Percentiles rank a stretch among this genome's conserved stretches.
Conservation (phyloP, 2,797 vertebrate genomes). For the Schizopygopsis pylzovi region DNA sequence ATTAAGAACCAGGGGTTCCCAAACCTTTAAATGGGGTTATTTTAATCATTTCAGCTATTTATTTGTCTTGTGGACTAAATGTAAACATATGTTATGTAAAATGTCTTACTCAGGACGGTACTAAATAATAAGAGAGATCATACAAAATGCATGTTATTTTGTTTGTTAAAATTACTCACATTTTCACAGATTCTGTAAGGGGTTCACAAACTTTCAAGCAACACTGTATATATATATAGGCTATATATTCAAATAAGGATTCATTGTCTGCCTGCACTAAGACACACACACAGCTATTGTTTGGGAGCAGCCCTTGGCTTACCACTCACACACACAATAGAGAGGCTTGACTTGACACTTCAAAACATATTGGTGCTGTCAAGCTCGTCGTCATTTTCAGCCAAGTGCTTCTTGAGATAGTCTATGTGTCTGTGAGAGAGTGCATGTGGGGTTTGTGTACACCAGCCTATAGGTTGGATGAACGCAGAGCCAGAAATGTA, state of each 20-base stretch:
- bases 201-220: no score
- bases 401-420: constrained; percentile 65
- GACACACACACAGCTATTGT: constrained; percentile 40
- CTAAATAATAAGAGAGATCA: no score
- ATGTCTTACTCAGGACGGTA: no score
- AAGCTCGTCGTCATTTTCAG: constrained; percentile 86
- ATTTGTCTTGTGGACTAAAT: no score
- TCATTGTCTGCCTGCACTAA: constrained; percentile 4
- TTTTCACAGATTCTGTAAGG: no score
- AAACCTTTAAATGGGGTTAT: no score
- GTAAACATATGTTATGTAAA: no score
- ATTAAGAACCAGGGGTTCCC: no score
- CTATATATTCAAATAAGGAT: not conserved
- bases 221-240: not conserved
- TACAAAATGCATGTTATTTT: no score
- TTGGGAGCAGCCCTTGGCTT: constrained; percentile 73
- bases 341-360: constrained; percentile 90
- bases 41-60: no score
- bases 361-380: constrained; percentile 96
- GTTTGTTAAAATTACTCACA: no score
- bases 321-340: constrained; percentile 88
- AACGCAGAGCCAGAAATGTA: not conserved
- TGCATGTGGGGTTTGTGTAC: constrained; percentile 30
- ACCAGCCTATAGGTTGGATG: not conserved
- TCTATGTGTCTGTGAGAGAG: constrained; percentile 31